Evolutionary conservation across 2,797 vertebrate species (phyloP).

Genomic region (Semotilus atromaculatus): DNA sequence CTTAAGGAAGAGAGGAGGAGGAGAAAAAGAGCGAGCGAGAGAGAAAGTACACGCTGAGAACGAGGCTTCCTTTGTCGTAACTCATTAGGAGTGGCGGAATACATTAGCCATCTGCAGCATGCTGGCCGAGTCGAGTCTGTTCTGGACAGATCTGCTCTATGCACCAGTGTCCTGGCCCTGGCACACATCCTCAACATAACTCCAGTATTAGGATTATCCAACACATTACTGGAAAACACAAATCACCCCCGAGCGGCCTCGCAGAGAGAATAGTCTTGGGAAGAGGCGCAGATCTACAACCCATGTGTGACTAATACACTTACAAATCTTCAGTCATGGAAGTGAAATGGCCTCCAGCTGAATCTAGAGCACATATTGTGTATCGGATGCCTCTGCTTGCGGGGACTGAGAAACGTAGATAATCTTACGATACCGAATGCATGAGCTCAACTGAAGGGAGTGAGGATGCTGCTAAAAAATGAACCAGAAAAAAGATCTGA

Average conservation of each 20-base stretch:
- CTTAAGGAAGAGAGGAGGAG: conserved; percentile 57
- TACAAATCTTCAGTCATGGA: conserved; percentile 45
- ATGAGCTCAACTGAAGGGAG: conserved; percentile 39
- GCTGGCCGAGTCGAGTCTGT: conserved; percentile 36
- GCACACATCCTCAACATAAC: conserved; percentile 39
- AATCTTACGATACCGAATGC: conserved; percentile 45
- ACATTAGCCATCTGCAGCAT: conserved; percentile 57
- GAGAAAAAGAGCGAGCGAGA: conserved; percentile 35
- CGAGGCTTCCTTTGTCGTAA: conserved; percentile 53
- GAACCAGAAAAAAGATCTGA: conserved; percentile 23
- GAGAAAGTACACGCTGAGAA: conserved; percentile 28
- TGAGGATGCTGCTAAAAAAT: conserved; percentile 36
- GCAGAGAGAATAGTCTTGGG: conserved; percentile 37
- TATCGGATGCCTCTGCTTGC: conserved; percentile 44
- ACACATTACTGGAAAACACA: conserved; percentile 55
- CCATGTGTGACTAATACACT: conserved; percentile 59
- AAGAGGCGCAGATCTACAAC: conserved; percentile 37
- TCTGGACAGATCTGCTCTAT: conserved; percentile 23
- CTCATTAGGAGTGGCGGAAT: conserved; percentile 60
- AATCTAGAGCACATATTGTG: conserved; percentile 48
- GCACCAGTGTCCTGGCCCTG: conserved; percentile 45
- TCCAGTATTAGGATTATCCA: conserved; percentile 47
- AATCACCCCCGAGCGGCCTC: conserved; percentile 41
- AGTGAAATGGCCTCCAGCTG: conserved; percentile 52
- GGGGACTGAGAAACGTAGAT: conserved; percentile 45